Evolutionary conservation across 2,797 vertebrate species (phyloP), one percentile per base, ranked within the genome.

Genomic region (Falco naumanni): DNA sequence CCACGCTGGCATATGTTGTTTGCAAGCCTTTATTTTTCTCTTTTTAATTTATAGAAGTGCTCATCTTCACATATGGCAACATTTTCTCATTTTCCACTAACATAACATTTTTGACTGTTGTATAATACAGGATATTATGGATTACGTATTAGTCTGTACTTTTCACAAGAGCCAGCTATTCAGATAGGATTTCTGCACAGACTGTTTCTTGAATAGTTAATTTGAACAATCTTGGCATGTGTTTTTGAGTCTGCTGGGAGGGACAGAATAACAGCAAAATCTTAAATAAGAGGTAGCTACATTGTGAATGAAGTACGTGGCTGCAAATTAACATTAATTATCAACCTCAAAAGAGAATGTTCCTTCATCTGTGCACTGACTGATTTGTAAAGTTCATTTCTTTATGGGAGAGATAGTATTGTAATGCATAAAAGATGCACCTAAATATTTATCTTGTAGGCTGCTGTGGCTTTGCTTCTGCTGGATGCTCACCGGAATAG

Each of bases 61-160:
- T 88, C 70, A 43, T 97, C 90, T 66, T 94, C 83, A 22, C 80
- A 66, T 77, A 48, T 34, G 85, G 63, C 43, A 89, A 60, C 41
- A 0, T 89, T 70, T 95, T 94, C 61, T 89, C 51, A 4, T 84
- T 91, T 93, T 84, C 48, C 76, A 68, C 61, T 45, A 86, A 68
- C 33, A 11, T 2, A 59, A 43, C 54, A 47, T n/a, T 56, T 93
- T 70, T 66, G 74, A 71, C 51, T 90, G 63, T 69, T 89, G 29
- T 1, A 8, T 92, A 84, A 43, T 41, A 54, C 50, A 47, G 79
- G 60, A 76, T 89, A 69, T 82, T 76, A 47, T 47, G 50, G 41
- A 39, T 89, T 95, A 34, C 8, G 3, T 85, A n/a, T 43, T 64
- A 53, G 54, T 54, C 22, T 22, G 28, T 87, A 16, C 69, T 88